These are phyloP conservation scores for Drosophila nr. fundita DNA, from an alignment of 2,888 invertebrate genomes.

Conservation along the genomic window DNA sequence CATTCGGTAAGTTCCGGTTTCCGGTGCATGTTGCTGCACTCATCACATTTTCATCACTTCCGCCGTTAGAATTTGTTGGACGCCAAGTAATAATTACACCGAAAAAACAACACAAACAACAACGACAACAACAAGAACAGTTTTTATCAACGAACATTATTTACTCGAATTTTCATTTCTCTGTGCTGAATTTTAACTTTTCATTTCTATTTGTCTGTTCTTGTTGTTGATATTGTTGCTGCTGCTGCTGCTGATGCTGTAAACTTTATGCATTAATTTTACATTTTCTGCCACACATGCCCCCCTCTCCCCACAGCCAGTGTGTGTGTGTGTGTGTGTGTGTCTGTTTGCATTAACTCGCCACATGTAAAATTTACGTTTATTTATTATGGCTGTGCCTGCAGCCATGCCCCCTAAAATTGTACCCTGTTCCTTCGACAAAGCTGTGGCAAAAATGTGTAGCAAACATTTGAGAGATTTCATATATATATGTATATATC, in stretches of 20 bases:
- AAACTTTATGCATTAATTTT: conserved; percentile 82
- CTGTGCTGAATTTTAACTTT: conserved; percentile 46
- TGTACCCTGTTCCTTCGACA: conserved; percentile 18
- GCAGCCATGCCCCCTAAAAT: conserved; percentile 29
- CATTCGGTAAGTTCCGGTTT: conserved; percentile 60
- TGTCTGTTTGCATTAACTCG: conserved; percentile 76
- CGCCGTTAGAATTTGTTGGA: conserved; percentile 22
- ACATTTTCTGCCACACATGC: conserved; percentile 63
- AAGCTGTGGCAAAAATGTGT: conserved; percentile 60
- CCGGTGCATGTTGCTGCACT: conserved; percentile 39
- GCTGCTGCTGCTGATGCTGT: conserved; percentile 52
- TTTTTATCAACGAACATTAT: conserved; percentile 77
- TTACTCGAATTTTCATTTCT: conserved; percentile 64
- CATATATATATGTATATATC: conserved; percentile 8
- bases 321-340: conserved; percentile 20
- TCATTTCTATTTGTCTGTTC: conserved; percentile 50
- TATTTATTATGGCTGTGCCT: conserved; percentile 70
- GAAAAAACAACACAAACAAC: conserved; percentile 14
- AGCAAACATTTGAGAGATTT: conserved; percentile 74
- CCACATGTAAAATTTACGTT: conserved; percentile 80
- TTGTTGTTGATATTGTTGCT: conserved; percentile 53
- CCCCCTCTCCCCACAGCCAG: not conserved
- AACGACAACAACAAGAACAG: conserved; percentile 22
- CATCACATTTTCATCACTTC: conserved; percentile 63
- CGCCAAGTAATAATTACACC: conserved; percentile 59